A percentile compares a stretch with the other conserved stretches of the same genome.
These are phyloP conservation scores for Lordiphosa mommai DNA, from an alignment of 1,140 invertebrate species.

Conservation along the genomic window DNA sequence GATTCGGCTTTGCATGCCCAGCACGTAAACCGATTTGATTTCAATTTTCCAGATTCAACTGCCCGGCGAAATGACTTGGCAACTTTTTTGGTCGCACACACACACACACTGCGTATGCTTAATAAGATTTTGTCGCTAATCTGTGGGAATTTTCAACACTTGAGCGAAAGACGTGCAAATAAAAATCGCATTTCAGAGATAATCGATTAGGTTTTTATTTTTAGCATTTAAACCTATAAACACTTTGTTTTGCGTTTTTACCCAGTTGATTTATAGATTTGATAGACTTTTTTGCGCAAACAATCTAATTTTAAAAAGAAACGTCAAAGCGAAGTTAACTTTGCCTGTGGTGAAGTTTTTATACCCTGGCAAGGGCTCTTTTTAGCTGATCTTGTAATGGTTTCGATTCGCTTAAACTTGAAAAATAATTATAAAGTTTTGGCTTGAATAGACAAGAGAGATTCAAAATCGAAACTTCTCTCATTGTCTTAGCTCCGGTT, in stretches of 20 bases:
- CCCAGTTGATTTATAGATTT: background rate
- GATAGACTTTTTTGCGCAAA: too few species aligned
- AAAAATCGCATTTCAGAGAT: background rate
- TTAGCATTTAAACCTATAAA: background rate
- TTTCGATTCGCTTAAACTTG: too few species aligned
- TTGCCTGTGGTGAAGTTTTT: too few species aligned
- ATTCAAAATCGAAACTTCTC: too few species aligned
- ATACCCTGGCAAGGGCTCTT: too few species aligned
- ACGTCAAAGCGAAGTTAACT: too few species aligned
- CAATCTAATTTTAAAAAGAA: too few species aligned
- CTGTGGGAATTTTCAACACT: conserved; percentile 4
- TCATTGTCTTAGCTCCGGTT: too few species aligned
- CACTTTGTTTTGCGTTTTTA: background rate
- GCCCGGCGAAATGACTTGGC: conserved; percentile 30
- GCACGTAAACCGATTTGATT: conserved; percentile 79
- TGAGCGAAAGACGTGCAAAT: background rate
- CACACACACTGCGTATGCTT: conserved; percentile 15
- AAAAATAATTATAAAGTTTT: too few species aligned
- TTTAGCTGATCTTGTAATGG: too few species aligned
- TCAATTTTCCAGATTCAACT: conserved; percentile 78
- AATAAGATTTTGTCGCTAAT: conserved; percentile 11
- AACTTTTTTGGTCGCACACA: conserved; percentile 20
- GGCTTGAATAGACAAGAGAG: too few species aligned
- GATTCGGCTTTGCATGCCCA: conserved; percentile 39
- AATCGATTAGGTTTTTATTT: background rate